Evolutionary conservation across 2,113 vertebrate species (phyloP), one percentile per base, ranked within the genome.

Genomic region (Carollia perspicillata): DNA sequence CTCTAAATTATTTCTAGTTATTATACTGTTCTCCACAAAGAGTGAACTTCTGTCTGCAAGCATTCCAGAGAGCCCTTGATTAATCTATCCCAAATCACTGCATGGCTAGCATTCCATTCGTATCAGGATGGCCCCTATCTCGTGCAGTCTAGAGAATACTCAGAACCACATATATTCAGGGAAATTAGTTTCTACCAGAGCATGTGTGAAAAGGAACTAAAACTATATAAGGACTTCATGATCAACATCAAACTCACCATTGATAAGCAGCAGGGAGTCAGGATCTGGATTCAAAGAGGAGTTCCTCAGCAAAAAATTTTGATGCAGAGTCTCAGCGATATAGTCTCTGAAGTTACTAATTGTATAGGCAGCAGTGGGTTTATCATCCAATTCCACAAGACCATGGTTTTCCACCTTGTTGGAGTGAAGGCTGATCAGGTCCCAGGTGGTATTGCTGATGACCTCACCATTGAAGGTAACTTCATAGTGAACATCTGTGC

Each of bases 361-460:
- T 83, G 98, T 98, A 97, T 99, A 99, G 90, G 98, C 98, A 92
- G 96, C 97, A 0, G 99, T 99, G 75, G 99, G 98, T 6, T 97
- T 98, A 97, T 99, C 98, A 71, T 99, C 98, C 87, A 99, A 89
- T 94, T 98, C 98, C 51, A 97, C 97, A 55, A 99, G 98, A 92
- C 99, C 98, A 4, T 98, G 99, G 95, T 98, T 99, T 96, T 99
- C 99, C 97, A 99, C 99, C 97, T 98, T 99, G 97, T 99, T 99
- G 30, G 99, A 99, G 93, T 99, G 99, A 93, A 99, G 98, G 91
- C 99, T 99, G 88, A 99, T 99, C 95, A 99, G 98, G 97, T 99
- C 99, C 98, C 99, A 98, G 18, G 99, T 99, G 13, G 99, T 98
- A 84, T 96, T 98, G 97, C 98, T 99, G 97, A 99, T 99, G 49